Evolutionary conservation across 2,888 invertebrate genomes (phyloP), one percentile per base, ranked within the genome.

Genomic region (Chrysina gloriosa): DNA sequence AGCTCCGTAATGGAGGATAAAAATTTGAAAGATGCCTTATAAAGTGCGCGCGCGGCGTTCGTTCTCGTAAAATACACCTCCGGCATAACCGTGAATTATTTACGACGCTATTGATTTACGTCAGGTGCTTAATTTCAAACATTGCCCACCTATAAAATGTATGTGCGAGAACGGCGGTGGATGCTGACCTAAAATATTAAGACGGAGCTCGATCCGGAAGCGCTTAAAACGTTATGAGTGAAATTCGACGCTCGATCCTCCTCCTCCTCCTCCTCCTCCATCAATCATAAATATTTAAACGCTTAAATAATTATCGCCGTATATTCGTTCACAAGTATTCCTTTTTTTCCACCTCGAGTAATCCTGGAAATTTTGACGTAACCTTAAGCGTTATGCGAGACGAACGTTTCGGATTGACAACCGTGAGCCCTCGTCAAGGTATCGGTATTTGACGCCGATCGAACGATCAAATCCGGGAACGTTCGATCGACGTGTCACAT

Each of bases 61-160:
- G 5, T 9, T 7, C 5, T 34, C 36, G 36, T 36, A 36, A 36
- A 36, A 36, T 9, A 36, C 14, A 36, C 11, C 4, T 36, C n/a
- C 36, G 36, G 11, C 2, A n/a, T n/a, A 36, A 5, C 36, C 3
- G 36, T 36, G 14, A 36, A 36, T 36, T 36, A 36, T 36, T 36
- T 36, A 36, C 36, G 36, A 36, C 11, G 36, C 36, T 36, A 36
- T 36, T 36, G 36, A 36, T 36, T 36, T 36, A 36, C 36, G 36
- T 36, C 36, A 36, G 36, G 36, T 36, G 36, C 36, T 36, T 36
- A 36, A 36, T 36, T 36, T 36, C 36, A 14, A n/a, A 36, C 14
- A 36, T 36, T 36, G 36, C 36, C 4, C 11, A 1, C 36, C 36
- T n/a, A 36, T 36, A 36, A 36, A 36, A 36, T n/a, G 36, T 36